Conservation (phyloP, 2,888 invertebrate species). For the Ennomos fuscantarius region DNA sequence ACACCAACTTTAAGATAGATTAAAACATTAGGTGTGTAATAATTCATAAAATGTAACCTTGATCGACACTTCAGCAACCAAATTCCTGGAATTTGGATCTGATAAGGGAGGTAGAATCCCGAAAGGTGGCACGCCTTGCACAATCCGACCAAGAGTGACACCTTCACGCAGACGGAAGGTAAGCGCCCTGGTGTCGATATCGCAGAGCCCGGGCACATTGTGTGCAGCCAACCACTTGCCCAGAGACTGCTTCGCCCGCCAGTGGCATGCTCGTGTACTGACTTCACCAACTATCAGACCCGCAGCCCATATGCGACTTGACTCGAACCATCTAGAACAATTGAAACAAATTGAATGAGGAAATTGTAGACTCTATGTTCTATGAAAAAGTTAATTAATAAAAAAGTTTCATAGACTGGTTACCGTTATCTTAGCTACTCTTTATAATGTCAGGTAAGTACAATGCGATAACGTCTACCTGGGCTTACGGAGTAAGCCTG, state of each 20-base stretch:
- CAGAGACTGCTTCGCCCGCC: constrained; percentile 92
- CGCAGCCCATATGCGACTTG: constrained; percentile 94
- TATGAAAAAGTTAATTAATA: too few relatives aligned
- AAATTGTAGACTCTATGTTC: too few relatives aligned
- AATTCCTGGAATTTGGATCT: constrained; percentile 95
- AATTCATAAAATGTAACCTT: constrained; percentile 77
- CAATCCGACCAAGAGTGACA: constrained; percentile 90
- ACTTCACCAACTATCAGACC: constrained; percentile 96
- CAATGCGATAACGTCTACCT: too few relatives aligned
- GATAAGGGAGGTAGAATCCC: constrained; percentile 63
- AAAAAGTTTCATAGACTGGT: too few relatives aligned
- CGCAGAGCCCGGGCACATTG: constrained; percentile 94
- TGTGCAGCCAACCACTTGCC: constrained; percentile 93
- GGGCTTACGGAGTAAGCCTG: too few relatives aligned
- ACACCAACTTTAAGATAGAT: too few relatives aligned
- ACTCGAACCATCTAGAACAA: constrained; percentile 93
- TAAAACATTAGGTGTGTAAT: too few relatives aligned
- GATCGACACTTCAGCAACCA: constrained; percentile 96
- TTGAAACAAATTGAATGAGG: neutral
- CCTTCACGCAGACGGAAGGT: constrained; percentile 97
- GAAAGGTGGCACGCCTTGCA: constrained; percentile 82
- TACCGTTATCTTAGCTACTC: too few relatives aligned
- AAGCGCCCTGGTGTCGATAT: constrained; percentile 96
- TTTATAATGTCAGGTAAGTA: too few relatives aligned
- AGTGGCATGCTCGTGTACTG: constrained; percentile 95